Base-by-base conservation (phyloP, 2,888 invertebrate genomes). In the Stenurella melanura region DNA sequence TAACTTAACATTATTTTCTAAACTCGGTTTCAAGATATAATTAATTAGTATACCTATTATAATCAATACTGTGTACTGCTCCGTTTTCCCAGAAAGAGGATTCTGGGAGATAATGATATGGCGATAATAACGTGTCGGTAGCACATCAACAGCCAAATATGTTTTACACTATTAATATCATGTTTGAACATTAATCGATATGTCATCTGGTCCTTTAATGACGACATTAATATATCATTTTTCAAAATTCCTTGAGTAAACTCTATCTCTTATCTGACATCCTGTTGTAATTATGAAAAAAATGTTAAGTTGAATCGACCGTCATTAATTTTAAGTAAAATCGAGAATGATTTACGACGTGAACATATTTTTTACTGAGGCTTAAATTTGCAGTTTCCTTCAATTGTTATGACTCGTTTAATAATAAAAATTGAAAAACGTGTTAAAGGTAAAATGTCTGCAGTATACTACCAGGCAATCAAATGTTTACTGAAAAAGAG, bases 241-340 rank as follows among this genome's bases (percentile, higher is more conserved):
- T 42, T 67, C 54, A 21, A 12, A 42, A 21, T 42, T 67, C 54
- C 54, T 67, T 67, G 11, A 50, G 21, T 12, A 54, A 42, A 50
- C 15, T 12, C 15, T 57, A 57, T 54, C 66, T 12, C 66, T 67
- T 67, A 67, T 67, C 54, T 54, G 66, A 7, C 54, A 54, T 67
- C 66, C 26, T 42, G 42, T 21, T 42, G 19, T 50, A 67, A 67
- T 67, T 67, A 67, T 21, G 66, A 54, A 21, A 67, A 67, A 67
- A 54, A 67, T 67, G 54, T 19, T 54, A 67, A 54, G 66, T 50
- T 54, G 66, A 21, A 30, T n/a, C 21, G 11, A 15, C 15, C 26
- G 18, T 15, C 50, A 19, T 21, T 19, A 50, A 67, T 50, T 67
- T 54, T 50, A 42, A 19, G 50, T 54, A 19, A 67, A 67, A 50